Percentiles rank a stretch among this genome's conserved stretches.
Evolutionary conservation across 2,888 invertebrate genomes (phyloP).

Genomic region (Protonemura montana): DNA sequence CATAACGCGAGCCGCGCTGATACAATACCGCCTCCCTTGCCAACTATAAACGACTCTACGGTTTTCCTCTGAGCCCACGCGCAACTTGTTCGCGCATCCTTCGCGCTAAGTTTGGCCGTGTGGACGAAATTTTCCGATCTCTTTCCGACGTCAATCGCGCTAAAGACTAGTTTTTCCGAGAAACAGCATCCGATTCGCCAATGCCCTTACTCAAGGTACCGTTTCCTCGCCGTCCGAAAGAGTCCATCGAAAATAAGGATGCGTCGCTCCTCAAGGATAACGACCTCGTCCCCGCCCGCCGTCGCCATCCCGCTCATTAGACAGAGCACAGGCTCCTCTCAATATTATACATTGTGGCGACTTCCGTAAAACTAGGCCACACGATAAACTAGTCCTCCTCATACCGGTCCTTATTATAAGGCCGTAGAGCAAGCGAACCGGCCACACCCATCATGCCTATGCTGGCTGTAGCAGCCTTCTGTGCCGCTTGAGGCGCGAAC

Average conservation of each 20-base stretch:
- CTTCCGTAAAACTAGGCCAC: constrained; percentile 41
- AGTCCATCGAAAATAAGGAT: background rate
- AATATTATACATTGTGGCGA: constrained; percentile 21
- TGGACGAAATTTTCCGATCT: background rate
- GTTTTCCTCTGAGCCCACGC: constrained; percentile 10
- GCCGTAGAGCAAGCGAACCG: constrained; percentile 19
- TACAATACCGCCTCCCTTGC: background rate
- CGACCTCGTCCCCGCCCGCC: background rate
- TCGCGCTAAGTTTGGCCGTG: background rate
- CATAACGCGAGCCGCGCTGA: constrained; percentile 7
- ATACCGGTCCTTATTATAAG: constrained; percentile 40
- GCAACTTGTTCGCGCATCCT: background rate
- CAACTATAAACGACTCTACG: background rate
- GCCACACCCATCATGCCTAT: constrained; percentile 39
- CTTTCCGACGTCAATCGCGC: background rate
- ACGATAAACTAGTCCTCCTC: constrained; percentile 22
- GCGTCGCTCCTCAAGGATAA: constrained; percentile 24
- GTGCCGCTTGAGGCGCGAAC: constrained; percentile 33
- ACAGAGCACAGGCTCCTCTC: constrained; percentile 1
- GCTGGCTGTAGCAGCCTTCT: constrained; percentile 23
- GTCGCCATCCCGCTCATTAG: constrained; percentile 36
- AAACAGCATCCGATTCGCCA: background rate
- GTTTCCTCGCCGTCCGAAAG: background rate
- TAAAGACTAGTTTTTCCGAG: background rate
- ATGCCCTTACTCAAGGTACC: background rate